These are phyloP conservation scores for Hedychridium roseum DNA, from an alignment of 2,888 invertebrate genomes.

Conservation along the genomic window DNA sequence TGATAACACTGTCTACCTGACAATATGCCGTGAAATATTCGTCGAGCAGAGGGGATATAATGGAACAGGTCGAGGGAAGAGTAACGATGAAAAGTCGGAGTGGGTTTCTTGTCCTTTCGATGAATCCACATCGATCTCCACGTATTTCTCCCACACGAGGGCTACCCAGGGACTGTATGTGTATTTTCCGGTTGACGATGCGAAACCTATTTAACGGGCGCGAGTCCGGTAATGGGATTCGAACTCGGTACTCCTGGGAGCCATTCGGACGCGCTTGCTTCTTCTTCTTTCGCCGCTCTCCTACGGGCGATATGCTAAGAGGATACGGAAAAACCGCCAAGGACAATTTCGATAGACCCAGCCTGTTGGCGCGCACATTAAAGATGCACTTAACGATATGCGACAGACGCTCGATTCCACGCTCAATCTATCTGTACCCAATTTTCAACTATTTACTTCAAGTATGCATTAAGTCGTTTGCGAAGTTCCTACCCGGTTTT, in stretches of 20 bases:
- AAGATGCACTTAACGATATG: not conserved
- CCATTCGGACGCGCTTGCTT: constrained; percentile 55
- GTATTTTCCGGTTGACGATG: constrained; percentile 65
- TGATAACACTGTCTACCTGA: too few relatives aligned
- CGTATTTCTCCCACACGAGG: constrained; percentile 36
- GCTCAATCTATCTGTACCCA: too few relatives aligned
- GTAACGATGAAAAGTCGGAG: too few relatives aligned
- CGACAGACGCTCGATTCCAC: too few relatives aligned
- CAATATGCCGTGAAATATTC: too few relatives aligned
- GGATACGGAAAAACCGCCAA: not conserved
- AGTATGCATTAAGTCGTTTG: too few relatives aligned
- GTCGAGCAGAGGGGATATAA: too few relatives aligned
- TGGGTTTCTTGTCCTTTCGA: constrained; percentile 27
- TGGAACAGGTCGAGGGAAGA: too few relatives aligned
- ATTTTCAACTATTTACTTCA: too few relatives aligned
- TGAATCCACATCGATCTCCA: constrained; percentile 53
- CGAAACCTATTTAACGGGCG: constrained; percentile 65
- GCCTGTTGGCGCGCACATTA: not conserved
- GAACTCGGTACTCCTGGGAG: constrained; percentile 60
- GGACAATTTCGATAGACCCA: not conserved
- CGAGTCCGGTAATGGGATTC: constrained; percentile 65
- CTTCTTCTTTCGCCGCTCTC: constrained; percentile 43
- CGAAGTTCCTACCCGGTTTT: too few relatives aligned
- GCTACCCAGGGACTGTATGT: constrained; percentile 39
- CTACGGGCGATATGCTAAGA: constrained; percentile 3